Conservation (phyloP, 2,888 invertebrate genomes). For the Cheilosia impressa region DNA sequence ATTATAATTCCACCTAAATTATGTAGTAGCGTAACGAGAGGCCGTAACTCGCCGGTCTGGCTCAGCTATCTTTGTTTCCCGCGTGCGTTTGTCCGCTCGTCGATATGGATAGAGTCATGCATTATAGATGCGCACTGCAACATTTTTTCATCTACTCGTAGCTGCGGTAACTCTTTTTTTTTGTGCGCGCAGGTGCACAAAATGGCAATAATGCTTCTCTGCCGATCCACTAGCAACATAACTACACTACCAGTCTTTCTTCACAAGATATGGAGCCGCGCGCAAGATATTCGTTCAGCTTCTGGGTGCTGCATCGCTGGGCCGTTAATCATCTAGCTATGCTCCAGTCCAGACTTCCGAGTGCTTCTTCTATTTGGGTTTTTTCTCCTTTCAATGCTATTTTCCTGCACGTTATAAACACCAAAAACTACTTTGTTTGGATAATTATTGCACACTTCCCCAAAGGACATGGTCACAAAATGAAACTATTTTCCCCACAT, state of each 20-base stretch:
- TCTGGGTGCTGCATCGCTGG: constrained; percentile 15
- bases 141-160: neutral
- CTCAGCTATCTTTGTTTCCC: constrained; percentile 19
- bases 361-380: neutral
- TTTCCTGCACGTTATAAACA: constrained; percentile 16
- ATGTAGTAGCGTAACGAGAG: constrained; percentile 52
- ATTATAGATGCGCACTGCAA: constrained; percentile 12
- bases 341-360: constrained; percentile 15
- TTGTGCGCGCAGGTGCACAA: constrained; percentile 34
- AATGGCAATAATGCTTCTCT: constrained; percentile 10
- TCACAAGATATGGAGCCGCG: constrained; percentile 10
- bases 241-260: neutral
- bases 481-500: neutral
- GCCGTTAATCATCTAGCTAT: constrained; percentile 41
- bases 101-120: constrained; percentile 40
- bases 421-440: constrained; percentile 1
- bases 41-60: constrained; percentile 30
- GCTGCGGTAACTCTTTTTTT: constrained; percentile 18
- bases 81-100: neutral
- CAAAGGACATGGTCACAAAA: neutral
- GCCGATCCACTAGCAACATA: neutral
- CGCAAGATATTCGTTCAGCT: constrained; percentile 30
- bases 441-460: constrained; percentile 14
- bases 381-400: constrained; percentile 1
- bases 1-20: constrained; percentile 54